Evolutionary conservation across 2,113 vertebrate genomes (phyloP).

Genomic region (Ascaphus truei): DNA sequence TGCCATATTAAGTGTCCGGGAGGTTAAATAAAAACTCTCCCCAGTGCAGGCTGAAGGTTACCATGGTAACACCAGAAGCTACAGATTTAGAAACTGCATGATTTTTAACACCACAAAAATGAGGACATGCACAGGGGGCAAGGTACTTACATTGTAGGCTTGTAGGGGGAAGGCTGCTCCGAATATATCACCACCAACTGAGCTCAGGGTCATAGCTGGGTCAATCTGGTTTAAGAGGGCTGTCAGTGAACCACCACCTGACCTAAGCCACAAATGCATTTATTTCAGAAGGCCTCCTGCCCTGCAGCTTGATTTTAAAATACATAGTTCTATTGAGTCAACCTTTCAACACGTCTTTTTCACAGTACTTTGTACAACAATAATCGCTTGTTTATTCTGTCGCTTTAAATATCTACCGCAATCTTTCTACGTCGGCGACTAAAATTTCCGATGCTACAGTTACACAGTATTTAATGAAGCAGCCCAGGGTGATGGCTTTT

Average conservation of each 20-base stretch:
- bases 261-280: neutral
- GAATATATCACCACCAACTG: conserved; percentile 63
- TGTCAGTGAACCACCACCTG: conserved; percentile 45
- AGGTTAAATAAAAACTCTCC: too few relatives aligned
- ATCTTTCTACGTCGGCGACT: neutral
- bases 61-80: too few relatives aligned
- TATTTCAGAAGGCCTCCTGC: too few relatives aligned
- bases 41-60: too few relatives aligned
- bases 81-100: too few relatives aligned
- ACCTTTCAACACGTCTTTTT: too few relatives aligned
- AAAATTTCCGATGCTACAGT: neutral
- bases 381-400: conserved; percentile 12
- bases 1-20: too few relatives aligned
- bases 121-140: too few relatives aligned
- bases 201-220: conserved; percentile 68
- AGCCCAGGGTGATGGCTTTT: conserved; percentile 17
- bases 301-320: too few relatives aligned
- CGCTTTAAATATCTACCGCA: neutral
- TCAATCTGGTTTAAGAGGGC: conserved; percentile 70
- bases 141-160: too few relatives aligned
- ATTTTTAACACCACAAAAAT: too few relatives aligned
- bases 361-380: conserved; percentile 10
- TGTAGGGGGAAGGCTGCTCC: too few relatives aligned
- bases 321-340: neutral
- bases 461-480: conserved; percentile 16